A percentile compares a stretch with the other conserved stretches of the same genome.
These are phyloP conservation scores for Sphenopsis melanotis DNA, from an alignment of 2,797 vertebrate genomes.

Conservation along the genomic window DNA sequence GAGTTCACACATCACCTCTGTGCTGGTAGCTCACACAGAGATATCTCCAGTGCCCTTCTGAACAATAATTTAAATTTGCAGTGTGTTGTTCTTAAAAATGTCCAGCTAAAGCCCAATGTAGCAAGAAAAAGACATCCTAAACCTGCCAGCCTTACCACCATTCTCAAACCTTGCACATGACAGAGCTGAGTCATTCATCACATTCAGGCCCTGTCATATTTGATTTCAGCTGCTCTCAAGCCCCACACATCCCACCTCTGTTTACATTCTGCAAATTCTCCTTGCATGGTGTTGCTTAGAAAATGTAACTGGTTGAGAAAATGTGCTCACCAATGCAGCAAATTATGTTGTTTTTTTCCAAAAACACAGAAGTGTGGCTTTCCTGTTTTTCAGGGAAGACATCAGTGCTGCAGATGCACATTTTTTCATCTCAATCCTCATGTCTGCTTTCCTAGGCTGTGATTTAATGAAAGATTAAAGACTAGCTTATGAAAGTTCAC, in stretches of 20 bases:
- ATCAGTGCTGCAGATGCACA: neutral
- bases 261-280: neutral
- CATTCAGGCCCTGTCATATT: neutral
- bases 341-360: neutral
- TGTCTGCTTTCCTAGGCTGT: slow-evolving; percentile 8
- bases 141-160: neutral
- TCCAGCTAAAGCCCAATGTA: neutral
- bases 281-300: neutral
- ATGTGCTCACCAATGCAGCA: neutral
- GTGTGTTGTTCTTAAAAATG: neutral
- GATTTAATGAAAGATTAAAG: slow-evolving; percentile 56
- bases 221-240: neutral
- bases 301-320: neutral
- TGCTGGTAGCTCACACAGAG: neutral
- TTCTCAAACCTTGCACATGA: neutral
- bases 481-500: slow-evolving; percentile 35
- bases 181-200: neutral
- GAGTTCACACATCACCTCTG: neutral
- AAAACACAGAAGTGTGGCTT: neutral
- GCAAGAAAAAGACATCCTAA: neutral
- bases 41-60: neutral
- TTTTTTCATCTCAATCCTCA: neutral
- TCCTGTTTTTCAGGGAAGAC: neutral
- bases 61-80: neutral
- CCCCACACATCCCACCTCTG: neutral